Evolutionary conservation across 2,888 invertebrate species (phyloP), one percentile per base, ranked within the genome.

Genomic region (Tenthredo notha): DNA sequence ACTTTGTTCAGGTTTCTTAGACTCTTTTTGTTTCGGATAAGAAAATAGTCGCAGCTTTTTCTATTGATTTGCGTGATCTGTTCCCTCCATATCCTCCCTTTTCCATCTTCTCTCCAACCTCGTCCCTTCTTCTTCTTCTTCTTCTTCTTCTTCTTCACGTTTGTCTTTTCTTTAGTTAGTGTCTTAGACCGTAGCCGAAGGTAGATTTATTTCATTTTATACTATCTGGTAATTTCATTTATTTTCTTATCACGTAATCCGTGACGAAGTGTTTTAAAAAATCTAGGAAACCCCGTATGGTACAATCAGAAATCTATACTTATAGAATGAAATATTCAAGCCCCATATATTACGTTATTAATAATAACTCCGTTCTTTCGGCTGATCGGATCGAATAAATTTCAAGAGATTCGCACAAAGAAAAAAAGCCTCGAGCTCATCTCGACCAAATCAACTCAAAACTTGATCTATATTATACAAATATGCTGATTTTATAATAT

Each of bases 11-110:
- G 37, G 37, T 80, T 50, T 80, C 21, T 61, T 80, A 12, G 10
- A 50, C 29, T 37, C 50, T 61, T 80, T 61, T 61, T 58, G 7
- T 78, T 78, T 58, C 61, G n/a, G 54, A 12, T 61, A 58, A 61
- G 58, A 80, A 80, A 80, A 80, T 80, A 80, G 80, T 61, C 58
- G 67, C 37, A 61, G 61, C 40, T 80, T 61, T 61, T 80, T 61
- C 37, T 80, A 80, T 61, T 37, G 80, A 80, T 80, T 80, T 61
- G 80, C 40, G 21, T 77, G 50, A 50, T 77, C 54, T 15, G 18
- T 25, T 47, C 50, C 18, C 37, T 6, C 25, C 18, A 12, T 29
- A 0, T 0, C 12, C 29, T 25, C 74, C 40, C 12, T 37, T 7
- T 47, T 25, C 43, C 25, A 0, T 7, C 15, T 40, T 43, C 58